Base-by-base conservation (phyloP, 2,113 vertebrate species). In the Sylvicapra grimmia region DNA sequence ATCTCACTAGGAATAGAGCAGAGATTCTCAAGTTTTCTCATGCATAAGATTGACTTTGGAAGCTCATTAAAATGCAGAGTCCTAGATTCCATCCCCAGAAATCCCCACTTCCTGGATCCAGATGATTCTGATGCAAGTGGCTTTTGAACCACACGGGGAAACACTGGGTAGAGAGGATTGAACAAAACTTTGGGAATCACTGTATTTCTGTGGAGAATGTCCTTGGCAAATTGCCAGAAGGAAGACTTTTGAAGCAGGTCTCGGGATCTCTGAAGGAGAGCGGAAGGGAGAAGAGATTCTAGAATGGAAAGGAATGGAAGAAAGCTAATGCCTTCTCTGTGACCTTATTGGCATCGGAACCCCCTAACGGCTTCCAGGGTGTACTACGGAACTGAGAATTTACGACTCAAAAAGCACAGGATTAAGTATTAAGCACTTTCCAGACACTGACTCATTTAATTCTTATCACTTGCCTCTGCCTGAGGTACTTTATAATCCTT, bases 1-100 rank as follows among this genome's bases (percentile, higher is more conserved):
- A 58, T 1, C 36, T 72, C 79, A 53, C 44, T 63, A 77, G 51
- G 25, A 87, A 82, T 65, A 36, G 8, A 23, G 15, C 58, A 93
- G 51, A 95, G 53, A 54, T 82, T 86, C 59, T 97, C 51, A 82
- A 94, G n/a, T 5, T 82, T 87, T 51, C 44, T 49, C 16, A 83
- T 4, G 18, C 27, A 16, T 72, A 51, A 87, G 40, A 49, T 4
- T 75, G 79, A 36, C 8, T 53, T 54, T 54, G 53, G 82, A 91
- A 96, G 80, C 25, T n/a, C 53, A 75, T 33, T 90, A 53, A 86
- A 82, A 82, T 44, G 33, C 18, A 54, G 51, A 90, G n/a, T 90
- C n/a, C 75, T 36, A 54, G 27, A 56, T 80, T 36, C 12, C 49
- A 21, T 36, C 25, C n/a, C 31, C 61, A 84, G 68, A 89, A 53